Base-by-base conservation (phyloP, 2,113 vertebrate species). In the Casuarius casuarius region DNA sequence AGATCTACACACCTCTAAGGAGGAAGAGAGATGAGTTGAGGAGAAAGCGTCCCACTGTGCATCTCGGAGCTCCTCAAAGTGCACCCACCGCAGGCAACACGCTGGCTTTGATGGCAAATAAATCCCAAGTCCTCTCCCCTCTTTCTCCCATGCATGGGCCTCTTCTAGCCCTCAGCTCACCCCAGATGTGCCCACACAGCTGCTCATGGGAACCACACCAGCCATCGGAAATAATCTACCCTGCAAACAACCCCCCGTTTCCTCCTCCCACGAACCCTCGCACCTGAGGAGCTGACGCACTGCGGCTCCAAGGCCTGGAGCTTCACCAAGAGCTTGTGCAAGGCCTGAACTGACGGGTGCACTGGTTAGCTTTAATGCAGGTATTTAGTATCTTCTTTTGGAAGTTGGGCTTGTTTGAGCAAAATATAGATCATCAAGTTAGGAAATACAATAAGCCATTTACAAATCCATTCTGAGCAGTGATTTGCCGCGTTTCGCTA, bases 1-100 rank as follows among this genome's bases (percentile, higher is more conserved):
- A n/a, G 0, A 65, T 13, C 48, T 59, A 48, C 29, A 18, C 8
- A n/a, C 3, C 1, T 0, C 26, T 35, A 3, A 18, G 40, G 7
- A 38, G 33, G 31, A 70, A 7, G 35, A 58, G 23, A 72, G 40
- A 21, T 20, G 18, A 26, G 14, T 1, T 58, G 48, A 66, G 46
- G 33, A 33, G 38, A 54, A 38, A 5, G 1, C 3, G 0, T 29
- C 0, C 0, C 49, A 25, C 17, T 5, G 6, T 18, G 2, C 7
- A 22, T 15, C 48, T 40, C 51, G 59, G 17, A 38, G 70, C 10
- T 16, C 5, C 31, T 11, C n/a, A 40, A 0, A 7, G 18, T 6
- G 17, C 61, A 86, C 22, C 10, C 61, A 16, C 78, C 62, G 61
- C 40, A 31, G 49, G 3, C 15, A 25, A 52, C 33, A 31, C 1